Percentiles rank a stretch among this genome's conserved stretches.
phyloP scores from a whole-genome alignment of 37 sponge, comb jelly and placozoan species.

The Theonella swinhoei region DNA sequence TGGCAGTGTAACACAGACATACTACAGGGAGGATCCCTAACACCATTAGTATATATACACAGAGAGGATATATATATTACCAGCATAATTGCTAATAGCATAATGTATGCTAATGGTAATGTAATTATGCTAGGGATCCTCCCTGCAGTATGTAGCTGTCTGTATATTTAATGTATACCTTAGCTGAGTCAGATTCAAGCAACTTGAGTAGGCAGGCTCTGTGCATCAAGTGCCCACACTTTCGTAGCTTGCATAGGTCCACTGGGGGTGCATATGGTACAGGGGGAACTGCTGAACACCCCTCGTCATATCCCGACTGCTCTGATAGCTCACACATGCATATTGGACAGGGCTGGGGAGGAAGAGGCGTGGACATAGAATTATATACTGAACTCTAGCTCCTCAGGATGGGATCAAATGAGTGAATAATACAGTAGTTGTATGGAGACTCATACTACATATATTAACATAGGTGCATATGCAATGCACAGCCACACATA shows the following conservation, averaged over 20 bases:
- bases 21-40: background rate
- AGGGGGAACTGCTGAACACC: background rate
- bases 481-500: conserved; percentile 1
- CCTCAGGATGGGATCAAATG: too few relatives aligned
- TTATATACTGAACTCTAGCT: too few relatives aligned
- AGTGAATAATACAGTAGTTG: too few relatives aligned
- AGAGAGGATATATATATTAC: too few relatives aligned
- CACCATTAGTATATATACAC: too few relatives aligned
- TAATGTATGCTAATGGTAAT: background rate
- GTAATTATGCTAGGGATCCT: too few relatives aligned
- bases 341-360: conserved; percentile 73
- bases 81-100: too few relatives aligned
- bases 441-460: too few relatives aligned
- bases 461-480: background rate
- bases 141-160: background rate
- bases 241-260: conserved; percentile 59
- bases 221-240: conserved; percentile 81
- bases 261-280: conserved; percentile 8
- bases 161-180: conserved; percentile 10
- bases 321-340: conserved; percentile 72
- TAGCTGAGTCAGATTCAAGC: conserved; percentile 47
- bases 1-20: background rate
- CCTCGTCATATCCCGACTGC: conserved; percentile 66
- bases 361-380: too few relatives aligned
- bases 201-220: conserved; percentile 56